phyloP scores from a whole-genome alignment of 2,113 vertebrate species.

The Cochlearius cochlearius region DNA sequence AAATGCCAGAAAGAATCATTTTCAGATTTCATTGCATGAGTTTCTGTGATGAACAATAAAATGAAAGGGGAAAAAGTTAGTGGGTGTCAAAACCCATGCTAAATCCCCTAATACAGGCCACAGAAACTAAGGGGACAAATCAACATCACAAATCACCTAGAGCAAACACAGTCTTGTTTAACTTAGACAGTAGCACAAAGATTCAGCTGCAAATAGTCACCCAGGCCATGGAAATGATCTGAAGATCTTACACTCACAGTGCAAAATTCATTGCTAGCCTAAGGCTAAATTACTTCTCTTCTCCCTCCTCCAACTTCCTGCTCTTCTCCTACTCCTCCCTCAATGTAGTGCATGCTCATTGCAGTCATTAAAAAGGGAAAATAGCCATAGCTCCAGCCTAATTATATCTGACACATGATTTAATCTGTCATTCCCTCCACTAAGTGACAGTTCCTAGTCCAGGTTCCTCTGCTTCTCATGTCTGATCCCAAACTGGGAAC shows the following conservation, averaged over 20 bases:
- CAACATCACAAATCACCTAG: neutral
- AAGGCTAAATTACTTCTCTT: neutral
- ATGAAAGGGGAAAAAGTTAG: neutral
- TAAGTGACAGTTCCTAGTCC: neutral
- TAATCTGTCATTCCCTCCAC: neutral
- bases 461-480: neutral
- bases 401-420: neutral
- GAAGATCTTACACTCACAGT: neutral
- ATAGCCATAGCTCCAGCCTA: neutral
- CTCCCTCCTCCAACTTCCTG: neutral
- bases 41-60: neutral
- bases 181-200: neutral
- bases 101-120: neutral
- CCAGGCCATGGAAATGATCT: neutral
- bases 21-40: neutral
- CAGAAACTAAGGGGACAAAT: neutral
- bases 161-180: neutral
- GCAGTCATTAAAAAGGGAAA: neutral
- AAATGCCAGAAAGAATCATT: neutral
- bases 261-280: neutral
- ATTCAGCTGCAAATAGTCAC: neutral
- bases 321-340: neutral
- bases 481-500: neutral
- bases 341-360: neutral
- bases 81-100: neutral